Base-by-base conservation (phyloP, 2,797 vertebrate genomes). In the Neosilurus hyrtlii region DNA sequence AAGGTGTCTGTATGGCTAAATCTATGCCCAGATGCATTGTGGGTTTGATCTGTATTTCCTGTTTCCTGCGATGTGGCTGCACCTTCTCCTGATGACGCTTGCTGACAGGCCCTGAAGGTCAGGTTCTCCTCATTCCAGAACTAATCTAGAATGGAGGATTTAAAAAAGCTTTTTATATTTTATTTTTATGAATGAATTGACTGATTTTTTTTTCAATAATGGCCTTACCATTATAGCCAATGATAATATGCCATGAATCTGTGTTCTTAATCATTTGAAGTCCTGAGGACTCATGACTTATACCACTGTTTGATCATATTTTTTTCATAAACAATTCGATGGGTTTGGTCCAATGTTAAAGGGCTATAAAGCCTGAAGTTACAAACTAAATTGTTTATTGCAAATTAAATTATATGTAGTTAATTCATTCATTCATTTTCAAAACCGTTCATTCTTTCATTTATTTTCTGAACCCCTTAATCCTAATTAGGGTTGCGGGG, bases 61-160 rank as follows among this genome's bases (percentile, higher is more conserved):
- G 82, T 89, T 91, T 91, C 89, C 87, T 79, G 81, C 85, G 89
- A 80, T 87, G 81, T 89, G 91, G 90, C 88, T 90, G 87, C 90
- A 81, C 90, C 87, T 77, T 84, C 84, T 16, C 66, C 30, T 76
- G 92, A 92, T 90, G 92, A 91, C 89, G 63, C 65, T 72, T 84
- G 89, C 1, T 87, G 80, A 15, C 92, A 95, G 94, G 94, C 89
- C 91, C 91, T 63, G 3, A 90, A 95, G 94, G 94, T 95, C 93
- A 94, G 94, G 92, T 70, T 85, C 35, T 73, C 83, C 43, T 52
- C 73, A 63, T 63, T 82, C 52, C 73, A 68, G 67, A 87, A n/a
- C 9, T 57, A 52, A 72, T 11, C 70, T 72, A 52, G 16, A 73
- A 83, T n/a, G 20, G 20, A 52, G 59, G 12, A 26, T 59, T n/a